phyloP scores from a whole-genome alignment of 35 echinoderm and acorn worm genomes.

The Apostichopus parvimensis region DNA sequence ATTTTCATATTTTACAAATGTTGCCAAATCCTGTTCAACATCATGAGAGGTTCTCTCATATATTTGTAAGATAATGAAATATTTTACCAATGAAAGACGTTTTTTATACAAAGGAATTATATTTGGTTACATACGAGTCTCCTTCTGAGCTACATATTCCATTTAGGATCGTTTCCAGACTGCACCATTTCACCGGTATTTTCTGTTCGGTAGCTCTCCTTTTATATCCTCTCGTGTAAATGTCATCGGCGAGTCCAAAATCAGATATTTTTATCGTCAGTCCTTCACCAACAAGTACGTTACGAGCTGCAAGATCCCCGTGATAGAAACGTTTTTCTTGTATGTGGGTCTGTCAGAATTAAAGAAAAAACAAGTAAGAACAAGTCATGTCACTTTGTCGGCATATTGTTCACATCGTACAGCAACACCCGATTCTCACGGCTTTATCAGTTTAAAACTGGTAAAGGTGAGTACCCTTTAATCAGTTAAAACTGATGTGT shows the following conservation, averaged over 20 bases:
- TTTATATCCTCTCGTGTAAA: constrained; percentile 47
- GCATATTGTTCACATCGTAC: too few species aligned
- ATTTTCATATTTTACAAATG: neutral
- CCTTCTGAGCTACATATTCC: constrained; percentile 57
- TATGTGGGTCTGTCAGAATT: neutral
- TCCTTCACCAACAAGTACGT: constrained; percentile 54
- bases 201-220: constrained; percentile 37
- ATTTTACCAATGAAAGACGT: too few species aligned
- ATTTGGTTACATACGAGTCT: constrained; percentile 58
- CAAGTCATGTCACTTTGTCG: too few species aligned
- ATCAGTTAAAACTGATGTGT: too few species aligned
- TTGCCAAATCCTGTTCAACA: neutral
- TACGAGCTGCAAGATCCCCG: constrained; percentile 56
- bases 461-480: too few species aligned
- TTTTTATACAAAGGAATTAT: neutral
- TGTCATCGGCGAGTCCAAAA: constrained; percentile 60
- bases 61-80: neutral
- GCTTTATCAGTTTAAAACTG: too few species aligned
- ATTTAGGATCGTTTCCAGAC: constrained; percentile 53
- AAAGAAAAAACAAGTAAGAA: too few species aligned
- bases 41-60: neutral
- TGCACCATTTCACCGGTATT: constrained; percentile 63
- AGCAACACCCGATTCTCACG: too few species aligned
- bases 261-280: constrained; percentile 50
- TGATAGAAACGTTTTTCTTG: constrained; percentile 44